Evolutionary conservation across 1,140 invertebrate species (phyloP).

Genomic region (Atta texana): DNA sequence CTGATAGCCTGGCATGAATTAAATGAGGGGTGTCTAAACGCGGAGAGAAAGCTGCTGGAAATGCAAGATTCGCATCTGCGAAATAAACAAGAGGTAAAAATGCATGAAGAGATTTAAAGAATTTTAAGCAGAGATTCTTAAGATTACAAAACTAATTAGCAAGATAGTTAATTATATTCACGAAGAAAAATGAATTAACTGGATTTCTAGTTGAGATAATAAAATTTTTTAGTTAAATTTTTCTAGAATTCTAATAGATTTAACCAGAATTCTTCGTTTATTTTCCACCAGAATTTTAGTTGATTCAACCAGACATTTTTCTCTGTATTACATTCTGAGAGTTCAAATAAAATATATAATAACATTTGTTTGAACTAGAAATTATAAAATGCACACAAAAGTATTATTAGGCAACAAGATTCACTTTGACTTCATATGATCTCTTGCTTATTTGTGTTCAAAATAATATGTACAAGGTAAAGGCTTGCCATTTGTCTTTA

Average conservation of each 20-base stretch:
- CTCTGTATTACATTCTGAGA: not conserved
- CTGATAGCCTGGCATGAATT: constrained; percentile 89
- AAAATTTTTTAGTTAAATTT: too few relatives aligned
- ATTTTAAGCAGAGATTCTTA: not conserved
- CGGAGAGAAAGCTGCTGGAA: constrained; percentile 86
- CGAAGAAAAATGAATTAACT: too few relatives aligned
- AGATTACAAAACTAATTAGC: not conserved
- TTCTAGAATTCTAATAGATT: too few relatives aligned
- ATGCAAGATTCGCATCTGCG: constrained; percentile 73
- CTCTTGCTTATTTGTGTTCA: too few relatives aligned
- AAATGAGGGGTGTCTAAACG: constrained; percentile 86
- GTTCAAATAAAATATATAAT: not conserved
- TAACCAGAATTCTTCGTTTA: too few relatives aligned
- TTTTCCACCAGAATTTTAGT: too few relatives aligned
- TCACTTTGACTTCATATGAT: too few relatives aligned
- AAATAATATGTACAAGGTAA: not conserved
- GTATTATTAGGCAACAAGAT: too few relatives aligned
- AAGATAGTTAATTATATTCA: not conserved
- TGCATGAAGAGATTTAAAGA: not conserved
- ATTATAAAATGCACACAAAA: too few relatives aligned
- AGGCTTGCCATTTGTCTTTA: not conserved
- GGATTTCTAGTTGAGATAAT: too few relatives aligned
- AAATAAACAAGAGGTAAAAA: constrained; percentile 73
- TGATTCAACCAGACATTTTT: too few relatives aligned
- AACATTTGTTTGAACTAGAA: too few relatives aligned